Evolutionary conservation across 2,113 vertebrate genomes (phyloP), one percentile per base, ranked within the genome.

Genomic region (Noctilio leporinus): DNA sequence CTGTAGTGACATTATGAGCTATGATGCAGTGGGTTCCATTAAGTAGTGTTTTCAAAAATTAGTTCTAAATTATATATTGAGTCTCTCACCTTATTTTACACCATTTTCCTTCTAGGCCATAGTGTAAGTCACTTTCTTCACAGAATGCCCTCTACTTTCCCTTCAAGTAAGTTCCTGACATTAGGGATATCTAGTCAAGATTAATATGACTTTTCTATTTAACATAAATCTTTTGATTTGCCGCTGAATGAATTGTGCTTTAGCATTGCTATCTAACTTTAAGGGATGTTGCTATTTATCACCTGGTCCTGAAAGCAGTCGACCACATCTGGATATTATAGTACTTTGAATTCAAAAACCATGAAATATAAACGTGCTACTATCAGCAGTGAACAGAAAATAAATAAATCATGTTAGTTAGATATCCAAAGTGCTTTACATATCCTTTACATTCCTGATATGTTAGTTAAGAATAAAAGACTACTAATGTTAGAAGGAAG

Each of bases 221-320:
- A 96, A 96, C 94, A 97, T 93, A 97, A 97, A 97, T 96, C 93
- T 98, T 97, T 94, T 94, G 93, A 97, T 98, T 98, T 98, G 97
- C 92, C 97, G 96, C 97, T 92, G 95, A 98, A 97, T 90, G 88
- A 93, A 90, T 92, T 97, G 89, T 89, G 96, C 96, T 97, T 96
- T 87, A 69, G 97, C 88, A 95, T 47, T 96, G 92, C 96, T 97
- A 89, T 96, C 95, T 97, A 96, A 98, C 95, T 97, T 96, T 84
- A 95, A 97, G 84, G 95, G 88, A 98, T 95, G 94, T 93, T 91
- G 82, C 53, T 98, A 94, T 98, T 98, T 97, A 97, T 98, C 97
- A 97, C 96, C 94, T 69, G 10, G 24, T 70, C 80, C 82, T 62
- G 3, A 96, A 98, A 97, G 97, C 93, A 97, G 84, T 64, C 82